Percentiles rank a stretch among this genome's conserved stretches.
phyloP scores from a whole-genome alignment of 64 coral and sea anemone species.

The Actinia equina region DNA sequence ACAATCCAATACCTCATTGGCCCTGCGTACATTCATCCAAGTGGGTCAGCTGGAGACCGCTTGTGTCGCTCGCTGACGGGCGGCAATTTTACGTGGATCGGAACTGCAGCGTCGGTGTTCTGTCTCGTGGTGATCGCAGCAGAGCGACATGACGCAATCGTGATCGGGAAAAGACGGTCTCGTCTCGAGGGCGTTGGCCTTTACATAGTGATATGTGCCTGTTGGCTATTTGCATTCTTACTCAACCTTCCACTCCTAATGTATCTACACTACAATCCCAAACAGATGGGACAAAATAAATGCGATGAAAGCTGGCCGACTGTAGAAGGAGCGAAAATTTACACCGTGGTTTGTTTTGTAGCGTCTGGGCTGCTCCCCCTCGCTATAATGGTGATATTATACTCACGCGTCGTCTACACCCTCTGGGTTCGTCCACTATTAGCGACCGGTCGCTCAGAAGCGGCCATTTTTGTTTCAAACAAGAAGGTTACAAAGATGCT shows the following conservation, averaged over 20 bases:
- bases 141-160: constrained; percentile 24
- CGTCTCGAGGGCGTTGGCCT: not conserved
- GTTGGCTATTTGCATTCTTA: not conserved
- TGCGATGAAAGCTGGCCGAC: constrained; percentile 21
- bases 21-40: constrained; percentile 13
- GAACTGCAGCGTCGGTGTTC: constrained; percentile 16
- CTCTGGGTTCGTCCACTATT: constrained; percentile 34
- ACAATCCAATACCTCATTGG: constrained; percentile 10
- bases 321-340: not conserved
- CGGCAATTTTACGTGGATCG: constrained; percentile 25
- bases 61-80: constrained; percentile 18
- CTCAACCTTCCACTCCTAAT: not conserved
- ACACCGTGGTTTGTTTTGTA: constrained; percentile 11
- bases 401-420: constrained; percentile 16
- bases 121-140: constrained; percentile 25
- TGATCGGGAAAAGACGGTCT: not conserved
- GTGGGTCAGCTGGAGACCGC: not conserved
- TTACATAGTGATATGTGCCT: not conserved
- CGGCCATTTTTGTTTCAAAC: constrained; percentile 29
- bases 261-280: not conserved
- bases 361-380: not conserved
- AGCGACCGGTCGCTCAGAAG: constrained; percentile 25
- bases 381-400: constrained; percentile 11
- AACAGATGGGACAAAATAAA: not conserved
- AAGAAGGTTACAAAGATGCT: constrained; percentile 57